phyloP scores from a whole-genome alignment of 2,888 invertebrate species.

The Limulus polyphemus region DNA sequence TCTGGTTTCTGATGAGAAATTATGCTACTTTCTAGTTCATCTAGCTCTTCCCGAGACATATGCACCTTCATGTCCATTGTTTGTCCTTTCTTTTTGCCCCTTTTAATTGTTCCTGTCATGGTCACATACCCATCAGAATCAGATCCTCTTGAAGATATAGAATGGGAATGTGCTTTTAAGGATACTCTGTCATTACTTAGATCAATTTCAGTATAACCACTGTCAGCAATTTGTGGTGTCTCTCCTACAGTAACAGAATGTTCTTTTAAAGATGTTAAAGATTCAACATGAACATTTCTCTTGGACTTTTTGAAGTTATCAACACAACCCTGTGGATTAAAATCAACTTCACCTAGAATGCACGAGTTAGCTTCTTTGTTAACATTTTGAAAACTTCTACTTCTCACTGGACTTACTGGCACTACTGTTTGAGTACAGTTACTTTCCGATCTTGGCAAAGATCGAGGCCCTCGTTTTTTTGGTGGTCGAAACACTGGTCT shows the following conservation, averaged over 20 bases:
- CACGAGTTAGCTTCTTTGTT: conserved; percentile 15
- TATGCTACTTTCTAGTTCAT: conserved; percentile 45
- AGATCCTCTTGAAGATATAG: conserved; percentile 18
- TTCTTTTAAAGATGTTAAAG: too few species aligned
- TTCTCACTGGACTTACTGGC: too few species aligned
- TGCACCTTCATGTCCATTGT: conserved; percentile 58
- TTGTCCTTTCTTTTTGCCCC: conserved; percentile 57
- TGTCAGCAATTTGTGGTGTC: conserved; percentile 16
- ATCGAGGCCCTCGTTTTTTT: conserved; percentile 19
- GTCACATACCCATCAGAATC: conserved; percentile 39
- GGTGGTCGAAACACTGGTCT: conserved; percentile 21
- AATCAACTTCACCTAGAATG: too few species aligned
- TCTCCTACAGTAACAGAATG: conserved; percentile 3
- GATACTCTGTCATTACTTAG: not conserved
- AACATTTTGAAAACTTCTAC: conserved; percentile 9
- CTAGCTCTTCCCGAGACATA: conserved; percentile 56
- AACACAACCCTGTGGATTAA: too few species aligned
- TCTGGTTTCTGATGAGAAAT: conserved; percentile 18
- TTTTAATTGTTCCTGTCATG: conserved; percentile 51
- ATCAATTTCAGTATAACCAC: conserved; percentile 17
- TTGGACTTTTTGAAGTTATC: too few species aligned
- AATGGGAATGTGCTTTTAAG: conserved; percentile 16
- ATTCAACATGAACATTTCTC: too few species aligned
- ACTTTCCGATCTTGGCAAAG: conserved; percentile 15
- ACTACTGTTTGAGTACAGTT: conserved; percentile 10